A percentile compares a stretch with the other conserved stretches of the same genome.
These are phyloP conservation scores for Zaprionus taronus DNA, from an alignment of 1,140 invertebrate genomes.

Conservation along the genomic window DNA sequence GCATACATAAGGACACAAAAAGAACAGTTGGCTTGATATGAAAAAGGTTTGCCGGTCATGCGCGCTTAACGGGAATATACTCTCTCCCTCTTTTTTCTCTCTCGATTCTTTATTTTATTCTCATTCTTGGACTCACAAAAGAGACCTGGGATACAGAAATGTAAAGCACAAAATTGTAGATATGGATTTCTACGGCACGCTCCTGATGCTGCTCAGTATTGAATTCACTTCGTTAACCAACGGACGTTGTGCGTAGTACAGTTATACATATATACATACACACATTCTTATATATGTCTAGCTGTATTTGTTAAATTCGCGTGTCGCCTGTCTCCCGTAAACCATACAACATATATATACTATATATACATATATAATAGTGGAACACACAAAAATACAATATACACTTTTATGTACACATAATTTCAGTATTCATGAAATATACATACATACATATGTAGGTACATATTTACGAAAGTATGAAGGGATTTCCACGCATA, in stretches of 20 bases:
- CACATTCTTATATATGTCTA: conserved; percentile 14
- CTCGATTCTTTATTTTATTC: conserved; percentile 6
- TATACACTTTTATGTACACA: not conserved
- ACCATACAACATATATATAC: conserved; percentile 43
- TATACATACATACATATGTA: conserved; percentile 4
- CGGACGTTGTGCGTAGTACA: conserved; percentile 47
- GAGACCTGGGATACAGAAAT: conserved; percentile 47
- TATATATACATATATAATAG: conserved; percentile 32
- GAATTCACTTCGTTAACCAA: conserved; percentile 68
- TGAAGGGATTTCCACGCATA: conserved; percentile 1
- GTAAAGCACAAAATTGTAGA: conserved; percentile 20
- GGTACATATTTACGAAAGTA: conserved; percentile 1
- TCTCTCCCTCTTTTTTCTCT: not conserved
- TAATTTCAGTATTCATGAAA: conserved; percentile 2
- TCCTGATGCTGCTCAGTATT: conserved; percentile 60
- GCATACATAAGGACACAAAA: not conserved
- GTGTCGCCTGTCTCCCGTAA: conserved; percentile 19
- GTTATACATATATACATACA: conserved; percentile 12
- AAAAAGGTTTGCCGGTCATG: not conserved
- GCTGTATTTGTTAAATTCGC: conserved; percentile 17
- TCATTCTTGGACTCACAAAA: conserved; percentile 13
- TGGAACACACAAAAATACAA: conserved; percentile 21
- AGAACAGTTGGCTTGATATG: not conserved
- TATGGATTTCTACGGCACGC: conserved; percentile 25
- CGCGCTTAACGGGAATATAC: not conserved